Base-by-base conservation (phyloP, 1,140 invertebrate species). In the Grapholita molesta region DNA sequence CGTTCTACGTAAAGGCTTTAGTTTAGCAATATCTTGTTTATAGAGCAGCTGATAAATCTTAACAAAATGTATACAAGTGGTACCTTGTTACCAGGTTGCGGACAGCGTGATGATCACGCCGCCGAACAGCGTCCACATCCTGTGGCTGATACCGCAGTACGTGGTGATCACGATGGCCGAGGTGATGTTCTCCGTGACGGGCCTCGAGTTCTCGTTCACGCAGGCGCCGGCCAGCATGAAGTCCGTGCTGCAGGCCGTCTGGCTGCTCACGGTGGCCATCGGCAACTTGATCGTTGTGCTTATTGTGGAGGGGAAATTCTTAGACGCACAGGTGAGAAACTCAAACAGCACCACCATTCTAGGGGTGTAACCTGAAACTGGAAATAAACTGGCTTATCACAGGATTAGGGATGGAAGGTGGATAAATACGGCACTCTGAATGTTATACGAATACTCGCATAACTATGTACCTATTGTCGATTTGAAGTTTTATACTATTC, bases 241-340 rank as follows among this genome's bases (percentile, higher is more conserved):
- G 84, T 97, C 97, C 0, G 94, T 99, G 0, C 79, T 99, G 0
- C 96, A 97, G 87, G 97, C 98, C 2, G 94, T 95, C 0, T 99
- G 98, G 97, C 92, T 98, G 5, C 85, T 99, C 0, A 99, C 98
- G 0, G 96, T 96, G 0, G 97, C 98, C 0, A 94, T 99, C 80
- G 98, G 98, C 15, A 98, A 99, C 92, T 88, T 99, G 0, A 96
- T 99, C 6, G 95, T 99, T 1, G 94, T 99, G 23, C 94, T 99
- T 33, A 95, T 97, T 6, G 95, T 93, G 1, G 92, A 96, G 87
- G 88, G 93, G 25, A 93, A 94, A 75, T 87, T 95, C 61, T 95
- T 96, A 77, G 88, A 94, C 35, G 93, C 93, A 73, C 94, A 95
- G 92, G 95, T 95, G 89, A 82, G 73, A 9, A 25, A 15, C 12